phyloP scores from a whole-genome alignment of 2,888 invertebrate genomes.

The Lithophane socia region DNA sequence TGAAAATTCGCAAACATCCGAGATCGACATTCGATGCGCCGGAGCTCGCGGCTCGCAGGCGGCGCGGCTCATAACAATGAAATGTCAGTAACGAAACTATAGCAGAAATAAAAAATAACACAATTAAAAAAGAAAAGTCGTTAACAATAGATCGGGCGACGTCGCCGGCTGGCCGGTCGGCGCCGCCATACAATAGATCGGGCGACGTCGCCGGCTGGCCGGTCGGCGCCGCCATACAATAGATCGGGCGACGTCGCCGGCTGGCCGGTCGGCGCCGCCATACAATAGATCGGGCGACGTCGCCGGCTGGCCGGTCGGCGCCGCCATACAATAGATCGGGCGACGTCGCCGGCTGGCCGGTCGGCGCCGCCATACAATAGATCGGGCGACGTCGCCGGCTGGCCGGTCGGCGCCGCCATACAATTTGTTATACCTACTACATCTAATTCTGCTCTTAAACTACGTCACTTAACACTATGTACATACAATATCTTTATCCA shows the following conservation, averaged over 20 bases:
- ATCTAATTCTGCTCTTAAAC: slow-evolving; percentile 87
- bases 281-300: slow-evolving; percentile 79
- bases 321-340: slow-evolving; percentile 72
- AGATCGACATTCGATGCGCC: slow-evolving; percentile 59
- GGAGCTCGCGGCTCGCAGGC: slow-evolving; percentile 36
- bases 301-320: too few relatives aligned
- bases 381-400: too few relatives aligned
- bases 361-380: too few relatives aligned
- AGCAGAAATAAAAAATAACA: slow-evolving; percentile 77
- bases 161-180: slow-evolving; percentile 59
- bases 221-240: slow-evolving; percentile 82
- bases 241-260: too few relatives aligned
- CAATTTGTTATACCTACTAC: slow-evolving; percentile 91
- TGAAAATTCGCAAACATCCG: slow-evolving; percentile 59
- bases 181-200: slow-evolving; percentile 85
- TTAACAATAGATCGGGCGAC: slow-evolving; percentile 74
- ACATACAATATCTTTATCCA: slow-evolving; percentile 88
- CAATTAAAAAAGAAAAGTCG: slow-evolving; percentile 72
- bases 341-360: slow-evolving; percentile 56
- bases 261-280: slow-evolving; percentile 72
- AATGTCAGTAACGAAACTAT: slow-evolving; percentile 77
- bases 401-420: slow-evolving; percentile 75
- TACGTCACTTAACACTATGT: slow-evolving; percentile 87
- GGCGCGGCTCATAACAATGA: slow-evolving; percentile 67
- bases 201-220: too few relatives aligned